Evolutionary conservation across 2,797 vertebrate species (phyloP), one percentile per base, ranked within the genome.

Genomic region (Cirrhinus molitorella): DNA sequence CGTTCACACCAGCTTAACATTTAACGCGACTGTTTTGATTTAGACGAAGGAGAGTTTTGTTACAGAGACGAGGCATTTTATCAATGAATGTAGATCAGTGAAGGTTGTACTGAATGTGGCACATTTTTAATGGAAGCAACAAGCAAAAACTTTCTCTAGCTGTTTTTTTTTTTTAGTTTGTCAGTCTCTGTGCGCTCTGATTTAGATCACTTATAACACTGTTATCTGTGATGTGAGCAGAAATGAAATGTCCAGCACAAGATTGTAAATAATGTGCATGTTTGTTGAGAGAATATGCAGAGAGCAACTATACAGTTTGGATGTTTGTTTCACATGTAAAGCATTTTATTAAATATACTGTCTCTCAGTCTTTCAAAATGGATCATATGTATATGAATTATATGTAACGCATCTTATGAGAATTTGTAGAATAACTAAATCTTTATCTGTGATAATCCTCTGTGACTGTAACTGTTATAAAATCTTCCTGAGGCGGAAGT

Each of bases 211-310:
- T 61, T 63, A 17, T 34, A 80, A 49, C 8, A 67, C 49, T 76
- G 25, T 73, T 75, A 28, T 79, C 51, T 55, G n/a, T 70, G 25
- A 65, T 57, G 21, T 67, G 9, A 68, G 47, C 75, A 83, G 43
- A 79, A 61, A 13, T 63, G 59, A 28, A 77, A 49, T 75, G 43
- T 80, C 68, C 21, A 47, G 79, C 79, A 83, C 80, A 85, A 80
- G 83, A 75, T 59, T 87, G 82, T 87, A 87, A 84, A 88, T 88
- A 87, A 9, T 66, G 55, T 84, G 73, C 28, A 34, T 81, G 67
- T 59, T 47, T 81, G 23, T 61, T 40, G 31, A 43, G 59, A 43
- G 53, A 77, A 25, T 77, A 68, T 71, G 25, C 78, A 70, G 21
- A 49, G 21, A 49, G 28, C 78, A 34, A 19, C 43, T 34, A 59